These are phyloP conservation scores for Trissoscelio sp. DNA, from an alignment of 2,888 invertebrate species.

Conservation along the genomic window DNA sequence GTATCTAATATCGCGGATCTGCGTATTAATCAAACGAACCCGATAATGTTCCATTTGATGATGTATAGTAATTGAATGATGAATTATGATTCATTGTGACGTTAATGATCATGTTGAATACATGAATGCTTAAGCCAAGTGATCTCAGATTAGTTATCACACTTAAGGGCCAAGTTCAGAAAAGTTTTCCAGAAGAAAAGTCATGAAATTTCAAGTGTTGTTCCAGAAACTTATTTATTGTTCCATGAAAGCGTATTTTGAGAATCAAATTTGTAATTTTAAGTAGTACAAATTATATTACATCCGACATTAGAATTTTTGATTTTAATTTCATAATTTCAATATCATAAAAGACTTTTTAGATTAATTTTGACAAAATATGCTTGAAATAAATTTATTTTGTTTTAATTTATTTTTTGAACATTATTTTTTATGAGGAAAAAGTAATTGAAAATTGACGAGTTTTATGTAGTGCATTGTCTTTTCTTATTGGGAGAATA, in stretches of 20 bases:
- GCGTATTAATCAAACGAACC: conserved; percentile 27
- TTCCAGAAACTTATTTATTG: too few relatives aligned
- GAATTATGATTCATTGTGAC: conserved; percentile 19
- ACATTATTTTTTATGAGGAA: background rate
- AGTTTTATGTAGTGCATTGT: background rate
- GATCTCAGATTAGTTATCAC: background rate
- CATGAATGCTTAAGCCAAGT: background rate
- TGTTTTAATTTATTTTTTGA: background rate
- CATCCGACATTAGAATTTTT: background rate
- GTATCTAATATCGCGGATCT: conserved; percentile 11
- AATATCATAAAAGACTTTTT: too few relatives aligned
- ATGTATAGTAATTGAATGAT: conserved; percentile 25
- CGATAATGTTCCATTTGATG: conserved; percentile 26
- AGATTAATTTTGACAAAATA: too few relatives aligned
- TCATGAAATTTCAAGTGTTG: too few relatives aligned
- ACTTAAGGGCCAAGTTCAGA: background rate
- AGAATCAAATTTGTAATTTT: too few relatives aligned
- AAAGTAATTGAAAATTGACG: background rate
- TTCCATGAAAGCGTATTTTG: too few relatives aligned
- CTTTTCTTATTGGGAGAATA: conserved; percentile 10
- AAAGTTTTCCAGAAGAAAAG: background rate
- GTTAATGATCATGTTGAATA: conserved; percentile 19
- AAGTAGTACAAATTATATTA: background rate
- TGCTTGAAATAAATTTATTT: too few relatives aligned
- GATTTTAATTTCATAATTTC: too few relatives aligned